These are phyloP conservation scores for Nematopogon swammerdamellus DNA, from an alignment of 2,888 invertebrate species.

Conservation along the genomic window DNA sequence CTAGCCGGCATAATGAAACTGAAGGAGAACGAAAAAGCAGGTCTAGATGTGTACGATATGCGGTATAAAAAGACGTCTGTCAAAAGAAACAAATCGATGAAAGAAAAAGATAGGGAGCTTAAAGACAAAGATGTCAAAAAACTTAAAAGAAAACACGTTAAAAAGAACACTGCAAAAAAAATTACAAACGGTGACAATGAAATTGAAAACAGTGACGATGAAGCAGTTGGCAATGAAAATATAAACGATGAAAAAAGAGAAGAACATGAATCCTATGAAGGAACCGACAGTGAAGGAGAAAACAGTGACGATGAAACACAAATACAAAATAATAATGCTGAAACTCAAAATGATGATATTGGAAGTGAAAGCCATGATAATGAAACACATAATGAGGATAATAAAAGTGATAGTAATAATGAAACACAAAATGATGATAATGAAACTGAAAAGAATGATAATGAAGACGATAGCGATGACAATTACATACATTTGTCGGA, in stretches of 20 bases:
- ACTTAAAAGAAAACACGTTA: no score
- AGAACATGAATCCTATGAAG: constrained; percentile 31
- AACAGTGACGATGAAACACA: constrained; percentile 1
- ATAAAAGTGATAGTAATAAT: background rate
- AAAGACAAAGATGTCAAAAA: constrained; percentile 5
- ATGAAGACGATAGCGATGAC: constrained; percentile 21
- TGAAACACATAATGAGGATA: constrained; percentile 1
- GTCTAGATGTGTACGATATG: constrained; percentile 36
- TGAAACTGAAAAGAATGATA: constrained; percentile 10
- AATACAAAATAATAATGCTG: no score
- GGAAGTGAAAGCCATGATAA: constrained; percentile 1
- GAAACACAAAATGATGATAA: constrained; percentile 1
- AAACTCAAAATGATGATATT: constrained; percentile 2
- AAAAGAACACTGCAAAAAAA: no score
- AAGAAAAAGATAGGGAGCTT: constrained; percentile 12
- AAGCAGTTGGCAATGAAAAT: constrained; percentile 4
- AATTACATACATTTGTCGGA: constrained; percentile 38
- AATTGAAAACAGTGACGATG: constrained; percentile 1
- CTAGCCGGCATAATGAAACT: constrained; percentile 77
- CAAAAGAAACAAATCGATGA: constrained; percentile 18
- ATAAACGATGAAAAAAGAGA: constrained; percentile 6
- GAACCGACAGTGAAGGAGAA: constrained; percentile 29
- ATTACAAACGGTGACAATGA: no score
- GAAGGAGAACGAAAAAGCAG: constrained; percentile 43
- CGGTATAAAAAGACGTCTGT: constrained; percentile 32